Percentiles rank a stretch among this genome's conserved stretches.
Conservation (phyloP, 2,888 invertebrate species). For the Diogma glabrata region DNA sequence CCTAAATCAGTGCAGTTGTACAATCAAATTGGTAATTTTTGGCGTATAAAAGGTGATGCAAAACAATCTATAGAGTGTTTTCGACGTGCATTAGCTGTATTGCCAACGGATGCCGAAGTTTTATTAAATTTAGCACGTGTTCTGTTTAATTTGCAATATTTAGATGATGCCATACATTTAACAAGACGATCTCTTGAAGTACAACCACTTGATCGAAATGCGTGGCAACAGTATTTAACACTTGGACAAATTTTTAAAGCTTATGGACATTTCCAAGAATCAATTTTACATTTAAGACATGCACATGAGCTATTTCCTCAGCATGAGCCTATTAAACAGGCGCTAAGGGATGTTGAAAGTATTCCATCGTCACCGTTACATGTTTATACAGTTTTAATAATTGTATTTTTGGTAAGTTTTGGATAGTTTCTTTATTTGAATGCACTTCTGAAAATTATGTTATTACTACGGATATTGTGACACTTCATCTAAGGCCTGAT, state of each 20-base stretch:
- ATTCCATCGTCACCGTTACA: conserved; percentile 71
- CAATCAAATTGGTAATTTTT: conserved; percentile 86
- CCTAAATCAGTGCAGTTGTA: conserved; percentile 74
- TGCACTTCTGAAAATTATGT: not conserved
- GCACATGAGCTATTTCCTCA: conserved; percentile 75
- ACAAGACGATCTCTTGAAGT: conserved; percentile 75
- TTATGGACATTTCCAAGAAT: conserved; percentile 81
- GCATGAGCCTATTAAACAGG: conserved; percentile 68
- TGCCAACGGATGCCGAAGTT: conserved; percentile 79
- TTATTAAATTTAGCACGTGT: conserved; percentile 75
- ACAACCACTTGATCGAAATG: conserved; percentile 71
- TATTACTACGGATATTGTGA: no score
- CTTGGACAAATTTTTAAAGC: conserved; percentile 86
- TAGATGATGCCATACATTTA: conserved; percentile 82
- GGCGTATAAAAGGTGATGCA: conserved; percentile 81
- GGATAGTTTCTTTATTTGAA: conserved; percentile 9
- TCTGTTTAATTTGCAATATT: conserved; percentile 72
- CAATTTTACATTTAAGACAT: conserved; percentile 69
- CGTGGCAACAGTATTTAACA: conserved; percentile 87
- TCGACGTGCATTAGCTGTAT: conserved; percentile 69
- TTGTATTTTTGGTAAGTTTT: conserved; percentile 64
- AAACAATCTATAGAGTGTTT: conserved; percentile 82
- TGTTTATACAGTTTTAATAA: conserved; percentile 76
- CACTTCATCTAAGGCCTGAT: no score
- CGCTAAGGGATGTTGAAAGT: conserved; percentile 71